phyloP scores from a whole-genome alignment of 2,113 vertebrate genomes.

The Gymnogyps californianus region DNA sequence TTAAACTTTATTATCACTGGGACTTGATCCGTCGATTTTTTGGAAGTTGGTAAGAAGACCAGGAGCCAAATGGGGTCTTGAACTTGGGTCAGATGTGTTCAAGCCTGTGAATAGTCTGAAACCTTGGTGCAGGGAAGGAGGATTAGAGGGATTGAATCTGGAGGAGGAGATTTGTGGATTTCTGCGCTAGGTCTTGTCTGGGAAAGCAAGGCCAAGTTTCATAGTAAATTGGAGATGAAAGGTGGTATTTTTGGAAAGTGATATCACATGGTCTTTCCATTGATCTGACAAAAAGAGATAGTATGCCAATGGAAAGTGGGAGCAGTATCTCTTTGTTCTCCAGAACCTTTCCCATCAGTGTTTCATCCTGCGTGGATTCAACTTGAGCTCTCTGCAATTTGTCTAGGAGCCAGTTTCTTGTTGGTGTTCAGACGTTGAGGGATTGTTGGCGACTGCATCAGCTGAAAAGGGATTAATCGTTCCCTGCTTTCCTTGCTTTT shows the following conservation, averaged over 20 bases:
- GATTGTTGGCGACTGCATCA: neutral
- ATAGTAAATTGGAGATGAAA: neutral
- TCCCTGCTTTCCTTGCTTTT: neutral
- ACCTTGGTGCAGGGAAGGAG: neutral
- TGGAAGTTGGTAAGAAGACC: neutral
- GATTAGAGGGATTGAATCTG: neutral
- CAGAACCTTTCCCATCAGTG: neutral
- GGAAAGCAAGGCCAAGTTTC: neutral
- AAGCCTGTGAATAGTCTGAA: neutral
- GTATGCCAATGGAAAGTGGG: neutral
- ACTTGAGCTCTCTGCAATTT: neutral
- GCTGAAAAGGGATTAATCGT: neutral
- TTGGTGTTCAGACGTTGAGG: neutral
- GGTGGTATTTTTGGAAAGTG: neutral
- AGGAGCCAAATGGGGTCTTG: neutral
- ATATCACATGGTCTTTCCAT: neutral
- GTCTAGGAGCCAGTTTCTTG: neutral
- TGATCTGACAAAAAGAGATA: neutral
- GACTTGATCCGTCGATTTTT: neutral
- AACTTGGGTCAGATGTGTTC: neutral
- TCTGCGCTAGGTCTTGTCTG: neutral
- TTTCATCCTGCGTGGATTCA: neutral
- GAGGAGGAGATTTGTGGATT: neutral
- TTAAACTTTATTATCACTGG: neutral
- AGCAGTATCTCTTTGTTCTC: neutral